Base-by-base conservation (phyloP, 1,140 invertebrate genomes). In the Nasonia giraulti region DNA sequence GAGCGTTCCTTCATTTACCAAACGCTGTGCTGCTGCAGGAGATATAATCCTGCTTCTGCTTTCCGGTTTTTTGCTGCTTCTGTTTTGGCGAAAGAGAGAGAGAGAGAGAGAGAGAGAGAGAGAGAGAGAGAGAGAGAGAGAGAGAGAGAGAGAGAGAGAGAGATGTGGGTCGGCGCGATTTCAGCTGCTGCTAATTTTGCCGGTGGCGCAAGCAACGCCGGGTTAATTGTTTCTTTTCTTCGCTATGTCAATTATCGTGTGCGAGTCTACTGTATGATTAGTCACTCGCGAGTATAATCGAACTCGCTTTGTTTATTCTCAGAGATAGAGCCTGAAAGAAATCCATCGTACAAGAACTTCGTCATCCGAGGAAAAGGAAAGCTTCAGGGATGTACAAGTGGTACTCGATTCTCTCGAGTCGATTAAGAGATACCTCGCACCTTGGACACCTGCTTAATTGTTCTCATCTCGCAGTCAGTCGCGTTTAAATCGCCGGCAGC, bases 391-490 rank as follows among this genome's bases (percentile, higher is more conserved):
- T 71, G 17, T 71, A 71, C 10, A 71, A 71, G 31, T 33, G 23
- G 23, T 71, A 0, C 11, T 14, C 27, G 17, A 37, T 73, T 14
- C 71, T 55, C 55, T 50, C 55, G 80, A 81, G 78, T 85, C 66
- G 73, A 85, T 85, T 82, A 81, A 85, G 74, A 47, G 55, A 69
- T 85, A 27, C 27, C 78, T 44, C 40, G 68, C 69, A 20, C 44
- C 40, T 37, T 37, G 31, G 17, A 62, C 75, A 47, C n/a, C 40
- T 50, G 50, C 44, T 77, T 23, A 23, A n/a, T 23, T 50, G 20
- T n/a, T 40, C 50, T 82, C 69, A 14, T 62, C 23, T n/a, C 71
- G 40, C 17, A 23, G n/a, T 77, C 6, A 23, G 37, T 10, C 68
- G 40, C 27, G 23, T 47, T 31, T 50, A 23, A 27, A 23, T 55